Percentiles rank a stretch among this genome's conserved stretches.
phyloP scores from a whole-genome alignment of 2,797 vertebrate species.

The Typhlichthys subterraneus region DNA sequence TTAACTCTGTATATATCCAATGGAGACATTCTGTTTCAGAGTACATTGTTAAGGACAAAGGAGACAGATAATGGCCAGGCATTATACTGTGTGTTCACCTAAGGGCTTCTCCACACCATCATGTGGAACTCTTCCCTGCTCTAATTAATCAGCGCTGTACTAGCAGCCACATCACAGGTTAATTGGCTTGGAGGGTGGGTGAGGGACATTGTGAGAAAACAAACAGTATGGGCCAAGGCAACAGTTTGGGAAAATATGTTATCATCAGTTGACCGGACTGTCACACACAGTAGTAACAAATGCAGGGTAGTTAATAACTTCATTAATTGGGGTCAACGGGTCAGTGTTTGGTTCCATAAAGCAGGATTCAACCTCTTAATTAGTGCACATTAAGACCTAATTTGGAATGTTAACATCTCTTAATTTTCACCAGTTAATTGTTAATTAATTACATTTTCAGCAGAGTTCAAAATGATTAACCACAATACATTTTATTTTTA shows the following conservation, averaged over 20 bases:
- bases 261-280: constrained; percentile 39
- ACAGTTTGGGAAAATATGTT: constrained; percentile 31
- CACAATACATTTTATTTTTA: constrained; percentile 44
- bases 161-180: constrained; percentile 78
- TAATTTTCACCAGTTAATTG: constrained; percentile 81
- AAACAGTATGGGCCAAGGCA: constrained; percentile 42
- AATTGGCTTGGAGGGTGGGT: constrained; percentile 80
- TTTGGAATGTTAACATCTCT: constrained; percentile 79
- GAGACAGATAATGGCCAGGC: constrained; percentile 71
- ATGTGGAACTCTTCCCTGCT: constrained; percentile 64
- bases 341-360: constrained; percentile 77
- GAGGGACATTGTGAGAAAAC: constrained; percentile 49
- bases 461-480: constrained; percentile 35
- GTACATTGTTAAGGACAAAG: constrained; percentile 63
- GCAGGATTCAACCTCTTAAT: constrained; percentile 76
- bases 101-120: constrained; percentile 66
- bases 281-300: constrained; percentile 35
- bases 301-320: constrained; percentile 70
- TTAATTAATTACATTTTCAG: constrained; percentile 76
- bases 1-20: too few relatives aligned
- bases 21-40: constrained; percentile 66
- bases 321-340: constrained; percentile 82
- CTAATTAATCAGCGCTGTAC: constrained; percentile 87
- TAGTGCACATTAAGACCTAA: constrained; percentile 79
- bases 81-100: constrained; percentile 81